These are phyloP conservation scores for Pseudochromis fuscus DNA, from an alignment of 2,797 vertebrate genomes.

Conservation along the genomic window DNA sequence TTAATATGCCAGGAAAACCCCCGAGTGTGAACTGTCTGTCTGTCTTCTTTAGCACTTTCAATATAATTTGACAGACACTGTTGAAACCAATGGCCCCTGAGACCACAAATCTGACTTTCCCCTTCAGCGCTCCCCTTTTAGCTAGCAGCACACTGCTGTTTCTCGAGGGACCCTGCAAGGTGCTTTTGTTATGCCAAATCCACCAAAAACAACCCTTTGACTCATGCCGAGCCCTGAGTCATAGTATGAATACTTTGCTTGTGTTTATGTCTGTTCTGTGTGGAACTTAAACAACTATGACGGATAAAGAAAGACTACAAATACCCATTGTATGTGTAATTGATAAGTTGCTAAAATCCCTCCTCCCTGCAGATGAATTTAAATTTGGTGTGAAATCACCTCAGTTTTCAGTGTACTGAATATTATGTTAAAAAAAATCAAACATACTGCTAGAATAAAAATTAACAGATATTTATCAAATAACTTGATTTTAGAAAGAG, in stretches of 20 bases:
- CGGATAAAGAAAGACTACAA: neutral
- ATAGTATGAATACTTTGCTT: conserved; percentile 8
- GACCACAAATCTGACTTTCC: conserved; percentile 11
- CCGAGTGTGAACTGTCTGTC: conserved; percentile 24
- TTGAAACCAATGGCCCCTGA: conserved; percentile 24
- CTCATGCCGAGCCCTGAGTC: conserved; percentile 38
- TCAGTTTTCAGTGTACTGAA: neutral
- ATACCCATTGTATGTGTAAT: neutral
- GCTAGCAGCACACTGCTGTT: conserved; percentile 13
- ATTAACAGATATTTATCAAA: too few species aligned
- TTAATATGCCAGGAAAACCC: conserved; percentile 28
- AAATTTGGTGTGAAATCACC: neutral
- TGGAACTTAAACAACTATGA: neutral
- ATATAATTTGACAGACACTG: conserved; percentile 51
- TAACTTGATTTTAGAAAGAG: too few species aligned
- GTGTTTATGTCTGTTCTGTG: conserved; percentile 19
- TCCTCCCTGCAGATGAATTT: neutral
- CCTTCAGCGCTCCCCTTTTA: conserved; percentile 16
- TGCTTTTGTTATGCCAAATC: conserved; percentile 32
- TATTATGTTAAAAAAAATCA: too few species aligned
- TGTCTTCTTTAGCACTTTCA: conserved; percentile 21
- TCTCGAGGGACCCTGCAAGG: conserved; percentile 17
- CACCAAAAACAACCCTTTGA: conserved; percentile 25
- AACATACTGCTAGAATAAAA: too few species aligned
- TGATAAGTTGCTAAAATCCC: neutral